phyloP scores from a whole-genome alignment of 2,888 invertebrate genomes.

The Pristionchus arcanus region DNA sequence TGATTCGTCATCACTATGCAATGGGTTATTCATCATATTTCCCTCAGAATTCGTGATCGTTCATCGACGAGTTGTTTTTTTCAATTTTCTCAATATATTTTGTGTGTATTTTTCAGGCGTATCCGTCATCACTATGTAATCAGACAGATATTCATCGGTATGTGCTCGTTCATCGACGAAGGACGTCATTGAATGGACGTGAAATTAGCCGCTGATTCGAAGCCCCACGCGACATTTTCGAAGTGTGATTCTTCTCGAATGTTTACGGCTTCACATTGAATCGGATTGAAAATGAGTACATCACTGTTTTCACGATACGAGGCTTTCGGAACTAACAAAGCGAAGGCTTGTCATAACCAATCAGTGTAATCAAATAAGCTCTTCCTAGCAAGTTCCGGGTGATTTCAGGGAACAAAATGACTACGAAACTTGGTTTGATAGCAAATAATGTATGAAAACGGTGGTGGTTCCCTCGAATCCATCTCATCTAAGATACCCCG shows the following conservation, averaged over 20 bases:
- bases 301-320: neutral
- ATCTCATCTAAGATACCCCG: neutral
- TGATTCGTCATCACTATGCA: neutral
- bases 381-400: neutral
- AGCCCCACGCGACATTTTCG: constrained; percentile 35
- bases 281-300: neutral
- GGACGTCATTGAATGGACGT: neutral
- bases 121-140: no score
- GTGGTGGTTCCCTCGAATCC: neutral
- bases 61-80: neutral
- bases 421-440: neutral
- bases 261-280: neutral
- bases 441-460: no score
- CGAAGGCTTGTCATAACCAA: neutral
- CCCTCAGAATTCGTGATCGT: neutral
- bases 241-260: neutral
- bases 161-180: neutral
- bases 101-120: no score
- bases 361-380: neutral
- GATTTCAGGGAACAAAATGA: neutral
- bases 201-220: neutral
- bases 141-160: no score
- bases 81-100: no score
- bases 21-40: neutral
- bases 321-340: neutral